phyloP scores from a whole-genome alignment of 2,113 vertebrate genomes.

The Uropsilus gracilis region DNA sequence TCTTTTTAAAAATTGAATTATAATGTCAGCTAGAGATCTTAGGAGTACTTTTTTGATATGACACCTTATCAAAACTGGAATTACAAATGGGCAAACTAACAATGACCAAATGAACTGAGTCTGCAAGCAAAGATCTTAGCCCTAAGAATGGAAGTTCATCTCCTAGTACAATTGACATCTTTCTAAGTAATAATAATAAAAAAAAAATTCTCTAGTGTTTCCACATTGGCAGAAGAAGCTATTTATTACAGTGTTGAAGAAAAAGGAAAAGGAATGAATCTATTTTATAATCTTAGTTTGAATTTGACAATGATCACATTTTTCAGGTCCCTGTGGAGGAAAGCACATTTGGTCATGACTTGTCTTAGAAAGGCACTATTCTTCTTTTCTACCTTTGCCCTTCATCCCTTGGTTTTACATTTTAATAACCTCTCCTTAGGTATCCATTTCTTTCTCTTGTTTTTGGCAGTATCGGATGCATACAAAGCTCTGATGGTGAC shows the following conservation, averaged over 20 bases:
- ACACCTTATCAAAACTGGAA: background rate
- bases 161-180: constrained; percentile 6
- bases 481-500: background rate
- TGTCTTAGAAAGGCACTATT: background rate
- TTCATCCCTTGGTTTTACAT: background rate
- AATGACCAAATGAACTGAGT: background rate
- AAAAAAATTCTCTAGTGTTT: background rate
- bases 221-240: background rate
- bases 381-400: background rate
- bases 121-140: background rate
- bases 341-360: background rate
- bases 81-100: background rate
- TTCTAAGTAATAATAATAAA: constrained; percentile 44
- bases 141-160: background rate
- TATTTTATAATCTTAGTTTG: background rate
- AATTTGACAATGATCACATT: background rate
- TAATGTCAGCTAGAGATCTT: background rate
- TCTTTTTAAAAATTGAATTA: background rate
- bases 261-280: background rate
- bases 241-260: background rate
- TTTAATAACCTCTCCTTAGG: background rate
- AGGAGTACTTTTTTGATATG: background rate
- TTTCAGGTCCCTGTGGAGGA: background rate
- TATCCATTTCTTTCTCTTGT: background rate
- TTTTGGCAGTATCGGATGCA: background rate